Evolutionary conservation across 2,113 vertebrate species (phyloP).

Genomic region (Candoia aspera): DNA sequence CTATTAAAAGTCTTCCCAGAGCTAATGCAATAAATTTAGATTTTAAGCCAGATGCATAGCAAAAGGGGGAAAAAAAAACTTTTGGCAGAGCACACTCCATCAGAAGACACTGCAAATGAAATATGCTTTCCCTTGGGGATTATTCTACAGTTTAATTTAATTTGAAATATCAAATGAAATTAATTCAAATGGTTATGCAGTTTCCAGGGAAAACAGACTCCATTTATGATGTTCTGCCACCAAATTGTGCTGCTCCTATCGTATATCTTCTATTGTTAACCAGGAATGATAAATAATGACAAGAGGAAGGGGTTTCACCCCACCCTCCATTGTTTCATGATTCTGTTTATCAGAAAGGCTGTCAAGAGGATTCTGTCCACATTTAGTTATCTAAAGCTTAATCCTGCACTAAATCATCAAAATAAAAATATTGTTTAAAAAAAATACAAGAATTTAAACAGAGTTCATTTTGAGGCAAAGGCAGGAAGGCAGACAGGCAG

Average conservation of each 20-base stretch:
- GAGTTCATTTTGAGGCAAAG: background rate
- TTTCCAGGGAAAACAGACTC: slow-evolving; percentile 83
- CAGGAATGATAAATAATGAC: slow-evolving; percentile 75
- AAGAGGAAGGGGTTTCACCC: slow-evolving; percentile 43
- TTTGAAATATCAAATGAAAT: slow-evolving; percentile 87
- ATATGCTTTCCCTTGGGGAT: slow-evolving; percentile 81
- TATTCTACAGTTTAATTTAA: slow-evolving; percentile 87
- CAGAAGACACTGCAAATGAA: slow-evolving; percentile 84
- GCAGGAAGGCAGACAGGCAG: background rate
- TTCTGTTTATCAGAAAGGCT: slow-evolving; percentile 25
- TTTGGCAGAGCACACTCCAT: slow-evolving; percentile 81
- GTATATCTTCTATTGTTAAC: slow-evolving; percentile 76
- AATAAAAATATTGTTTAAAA: background rate
- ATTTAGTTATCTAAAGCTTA: background rate
- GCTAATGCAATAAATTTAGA: slow-evolving; percentile 85
- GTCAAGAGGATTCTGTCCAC: background rate
- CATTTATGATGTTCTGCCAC: slow-evolving; percentile 81
- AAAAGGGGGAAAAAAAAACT: slow-evolving; percentile 62
- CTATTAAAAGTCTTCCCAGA: slow-evolving; percentile 82
- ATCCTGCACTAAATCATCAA: background rate
- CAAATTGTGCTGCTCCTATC: slow-evolving; percentile 79
- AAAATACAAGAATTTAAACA: background rate
- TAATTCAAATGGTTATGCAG: slow-evolving; percentile 84
- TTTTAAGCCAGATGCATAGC: slow-evolving; percentile 82
- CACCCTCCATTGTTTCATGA: slow-evolving; percentile 50